Evolutionary conservation across 2,113 vertebrate species (phyloP), one percentile per base, ranked within the genome.

Genomic region (pig (Sus scrofa)): DNA sequence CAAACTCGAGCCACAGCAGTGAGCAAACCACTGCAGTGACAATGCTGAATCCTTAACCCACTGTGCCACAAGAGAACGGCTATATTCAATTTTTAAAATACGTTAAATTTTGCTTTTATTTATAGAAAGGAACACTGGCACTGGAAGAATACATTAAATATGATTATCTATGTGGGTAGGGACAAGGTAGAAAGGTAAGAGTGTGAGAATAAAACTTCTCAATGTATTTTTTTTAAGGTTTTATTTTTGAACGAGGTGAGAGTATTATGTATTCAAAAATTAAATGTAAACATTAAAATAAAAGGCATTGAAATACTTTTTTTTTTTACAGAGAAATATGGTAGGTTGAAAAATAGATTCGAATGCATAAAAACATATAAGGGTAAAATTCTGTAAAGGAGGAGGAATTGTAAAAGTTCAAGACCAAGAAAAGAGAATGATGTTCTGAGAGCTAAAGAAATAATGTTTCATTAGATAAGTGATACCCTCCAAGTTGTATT

Each of bases 371-470:
- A 95, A 91, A 63, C 75, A 77, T 22, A 26, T 22, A 82, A 87
- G 24, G 14, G 60, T 74, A 90, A 77, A 93, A 82, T 22, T 83
- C 27, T 88, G 15, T 63, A 91, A 65, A 20, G 16, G 54, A 73
- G 79, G 27, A 65, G 3, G 32, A 91, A 78, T 79, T 91, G 78
- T 12, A 58, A 88, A 78, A 73, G 87, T 84, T 91, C 34, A 87
- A 91, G 34, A 96, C 58, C 44, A 96, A 94, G 73, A 50, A 96
- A 91, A 95, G 7, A 34, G 44, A 83, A 73, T 16, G 62, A 52
- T 86, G 37, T 86, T 90, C 75, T 81, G n/a, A 54, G 24, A 81
- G 39, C 67, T 93, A 70, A 90, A 89, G 63, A 95, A 89, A 68
- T 22, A 60, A 54, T 22, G 37, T 77, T 58, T 74, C 27, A 67